Evolutionary conservation across 2,797 vertebrate genomes (phyloP), one percentile per base, ranked within the genome.

Genomic region (Gadopsis bispinosus): DNA sequence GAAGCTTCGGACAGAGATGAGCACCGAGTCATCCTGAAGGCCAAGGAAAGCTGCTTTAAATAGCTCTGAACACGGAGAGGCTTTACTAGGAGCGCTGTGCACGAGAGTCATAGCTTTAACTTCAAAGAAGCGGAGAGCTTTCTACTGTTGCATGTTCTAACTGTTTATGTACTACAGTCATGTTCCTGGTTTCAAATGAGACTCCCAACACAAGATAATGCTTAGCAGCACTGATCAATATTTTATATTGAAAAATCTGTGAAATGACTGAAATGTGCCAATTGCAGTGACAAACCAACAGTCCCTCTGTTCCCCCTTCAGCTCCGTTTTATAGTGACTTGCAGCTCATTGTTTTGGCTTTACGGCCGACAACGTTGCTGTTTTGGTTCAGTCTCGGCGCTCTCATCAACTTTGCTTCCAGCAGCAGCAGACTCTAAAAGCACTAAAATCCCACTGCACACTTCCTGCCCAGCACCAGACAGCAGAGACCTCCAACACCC

Each of bases 71-170:
- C 63, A 13, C 4, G 9, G 39, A 47, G 41, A 6, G 60, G 67
- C 37, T 73, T 71, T 77, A 66, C 26, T 58, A 22, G 22, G 26
- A 59, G 16, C 26, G 3, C 54, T 45, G 51, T 4, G 29, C 50
- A 69, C 58, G 60, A 47, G 16, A 64, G 54, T 77, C 48, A 91
- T 90, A 68, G 69, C 56, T 82, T 48, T 6, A 55, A 7, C 54
- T 86, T 87, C 81, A 85, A 85, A 88, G 67, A 58, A 11, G 26
- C 37, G 0, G 35, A 31, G 16, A 37, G 47, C 3, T 29, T 69
- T 35, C 37, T 3, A 71, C 4, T 19, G 7, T 33, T 39, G 50
- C n/a, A 3, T 39, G 16, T 45, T 53, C 31, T 35, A 35, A 35
- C 7, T 8, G 35, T 35, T n/a, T 31, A 31, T 10, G 26, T 58